Percentiles rank a stretch among this genome's conserved stretches.
Conservation (phyloP, 2,797 vertebrate genomes). For the Sarcoramphus papa region DNA sequence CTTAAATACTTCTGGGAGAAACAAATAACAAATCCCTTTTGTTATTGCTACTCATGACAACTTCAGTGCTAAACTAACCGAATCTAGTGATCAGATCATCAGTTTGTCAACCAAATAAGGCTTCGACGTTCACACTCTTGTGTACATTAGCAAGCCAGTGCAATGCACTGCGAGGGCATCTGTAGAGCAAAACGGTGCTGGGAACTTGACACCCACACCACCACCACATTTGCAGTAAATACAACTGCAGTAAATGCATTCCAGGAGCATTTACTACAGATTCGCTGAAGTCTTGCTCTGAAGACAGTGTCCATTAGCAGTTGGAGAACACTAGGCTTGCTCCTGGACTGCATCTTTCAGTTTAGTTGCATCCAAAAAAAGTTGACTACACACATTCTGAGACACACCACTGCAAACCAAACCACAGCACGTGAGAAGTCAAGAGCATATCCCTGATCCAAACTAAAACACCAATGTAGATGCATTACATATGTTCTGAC, state of each 20-base stretch:
- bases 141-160: not conserved
- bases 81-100: not conserved
- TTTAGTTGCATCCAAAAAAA: not conserved
- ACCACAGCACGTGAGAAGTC: not conserved
- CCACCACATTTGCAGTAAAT: not conserved
- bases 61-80: not conserved
- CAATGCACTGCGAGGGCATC: not conserved
- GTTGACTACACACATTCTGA: not conserved
- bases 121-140: not conserved
- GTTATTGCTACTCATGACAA: not conserved
- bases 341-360: not conserved
- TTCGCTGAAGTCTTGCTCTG: not conserved
- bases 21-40: not conserved
- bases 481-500: not conserved
- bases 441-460: not conserved
- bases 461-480: rapidly evolving
- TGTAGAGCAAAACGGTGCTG: not conserved
- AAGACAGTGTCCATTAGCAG: not conserved
- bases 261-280: not conserved
- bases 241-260: not conserved
- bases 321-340: not conserved
- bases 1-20: not conserved
- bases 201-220: not conserved
- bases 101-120: not conserved
- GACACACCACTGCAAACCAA: not conserved